Evolutionary conservation across 2,797 vertebrate genomes (phyloP).

Genomic region (Pipistrellus pygmaeus): DNA sequence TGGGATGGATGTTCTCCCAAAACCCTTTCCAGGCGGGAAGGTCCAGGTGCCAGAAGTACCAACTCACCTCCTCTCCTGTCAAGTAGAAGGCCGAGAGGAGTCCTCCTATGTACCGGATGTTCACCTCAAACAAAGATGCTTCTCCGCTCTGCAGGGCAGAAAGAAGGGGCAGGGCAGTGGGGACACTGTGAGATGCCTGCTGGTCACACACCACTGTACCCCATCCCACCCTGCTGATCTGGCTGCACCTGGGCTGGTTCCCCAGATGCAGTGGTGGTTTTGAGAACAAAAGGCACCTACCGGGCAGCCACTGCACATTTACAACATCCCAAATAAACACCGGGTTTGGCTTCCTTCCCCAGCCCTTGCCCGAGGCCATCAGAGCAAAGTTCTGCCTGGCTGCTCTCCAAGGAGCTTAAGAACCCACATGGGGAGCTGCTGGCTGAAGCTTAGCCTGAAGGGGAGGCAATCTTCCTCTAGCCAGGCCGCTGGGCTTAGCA

Average conservation of each 20-base stretch:
- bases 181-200: background rate
- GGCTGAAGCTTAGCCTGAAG: background rate
- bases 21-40: background rate
- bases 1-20: background rate
- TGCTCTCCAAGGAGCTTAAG: background rate
- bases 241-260: background rate
- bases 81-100: slow-evolving; percentile 96
- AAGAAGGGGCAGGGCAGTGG: slow-evolving; percentile 28
- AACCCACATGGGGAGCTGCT: background rate
- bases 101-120: slow-evolving; percentile 97
- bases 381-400: slow-evolving; percentile 60
- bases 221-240: background rate
- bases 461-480: background rate
- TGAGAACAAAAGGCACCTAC: slow-evolving; percentile 44
- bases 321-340: slow-evolving; percentile 52
- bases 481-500: background rate
- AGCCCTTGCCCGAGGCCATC: slow-evolving; percentile 45
- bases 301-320: background rate
- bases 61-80: slow-evolving; percentile 95
- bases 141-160: slow-evolving; percentile 93
- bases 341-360: slow-evolving; percentile 37
- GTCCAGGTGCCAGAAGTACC: background rate
- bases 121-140: slow-evolving; percentile 98
- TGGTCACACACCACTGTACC: background rate
- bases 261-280: background rate